Base-by-base conservation (phyloP, 2,113 vertebrate species). In the Dendropsophus ebraccatus region DNA sequence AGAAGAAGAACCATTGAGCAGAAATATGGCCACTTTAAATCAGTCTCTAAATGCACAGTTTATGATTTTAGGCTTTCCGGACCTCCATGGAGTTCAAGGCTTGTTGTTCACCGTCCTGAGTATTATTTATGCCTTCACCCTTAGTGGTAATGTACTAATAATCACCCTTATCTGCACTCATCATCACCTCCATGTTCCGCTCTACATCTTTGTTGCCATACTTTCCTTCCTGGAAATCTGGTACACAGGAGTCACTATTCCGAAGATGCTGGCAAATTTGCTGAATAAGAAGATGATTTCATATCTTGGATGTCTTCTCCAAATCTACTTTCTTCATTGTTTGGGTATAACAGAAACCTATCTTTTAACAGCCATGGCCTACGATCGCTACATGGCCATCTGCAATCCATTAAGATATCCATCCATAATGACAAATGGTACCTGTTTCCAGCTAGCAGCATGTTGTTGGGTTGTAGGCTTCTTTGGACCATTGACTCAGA, bases 361-460 rank as follows among this genome's bases (percentile, higher is more conserved):
- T 25, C 76, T 86, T 45, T 77, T 86, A 72, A 86, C 84, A 32
- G 84, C 52, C 23, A 86, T 86, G 84, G 76, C 84, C n/a, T 86
- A 49, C 23, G 84, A 86, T 41, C 84, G 76, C 1, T 86, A 86
- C 21, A 23, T 86, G 76, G 77, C 84, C 67, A 86, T 86, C 23
- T 86, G 84, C 52, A 86, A 86, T 30, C 84, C 77, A 14, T 35
- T 86, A 56, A 72, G 65, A 45, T 86, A 86, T 23, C 76, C 76
- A 17, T 81, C 84, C 37, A 81, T 86, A 47, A 86, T 86, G 84
- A 86, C 84, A 19, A 8, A 25, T n/a, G 6, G 50, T 16, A 81
- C 52, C 41, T 81, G 77, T 41, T 81, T 86, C 28, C 84, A 86
- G 52, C 6, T 86, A 8, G 75, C 52, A 13, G 77, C 50, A 23